Evolutionary conservation across 2,113 vertebrate genomes (phyloP), one percentile per base, ranked within the genome.

Genomic region (Microtus oregoni): DNA sequence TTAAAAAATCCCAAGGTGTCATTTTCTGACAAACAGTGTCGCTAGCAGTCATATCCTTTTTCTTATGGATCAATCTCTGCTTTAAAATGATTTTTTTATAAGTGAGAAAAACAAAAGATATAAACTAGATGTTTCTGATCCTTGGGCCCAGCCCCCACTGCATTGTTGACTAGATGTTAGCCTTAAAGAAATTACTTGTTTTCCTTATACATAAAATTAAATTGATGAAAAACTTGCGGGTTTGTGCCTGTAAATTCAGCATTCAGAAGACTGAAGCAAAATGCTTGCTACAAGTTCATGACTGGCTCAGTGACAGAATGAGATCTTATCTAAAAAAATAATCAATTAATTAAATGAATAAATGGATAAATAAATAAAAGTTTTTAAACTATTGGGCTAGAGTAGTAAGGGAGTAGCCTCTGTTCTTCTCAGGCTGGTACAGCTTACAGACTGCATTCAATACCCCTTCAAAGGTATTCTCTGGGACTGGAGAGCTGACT

Each of bases 61-160:
- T 83, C 41, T 78, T 70, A 70, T 26, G 7, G 32, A 35, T 75
- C 72, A 81, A 47, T 77, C 15, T 86, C 35, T 86, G 30, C 77
- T 81, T 75, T 44, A 50, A 91, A 81, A 68, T 73, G 77, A 68
- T 73, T 72, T 79, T 94, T 86, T 94, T 75, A 81, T 52, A 67
- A 47, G 30, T 86, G 38, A 32, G 11, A 94, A 86, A 92, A 94
- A 44, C 20, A 30, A 12, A 58, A 75, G 55, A 58, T 19, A 58
- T 58, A 81, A 4, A 20, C 10, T 68, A 61, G 3, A 35, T 86
- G 17, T 44, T 75, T 24, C 32, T 70, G 14, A 28, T 75, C 26
- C 30, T 73, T 30, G 2, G 22, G 3, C 24, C 9, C 63, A n/a
- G 30, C 38, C 10, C 15, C 50, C 73, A 70, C 41, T 92, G 17